These are phyloP conservation scores for Drosophila paranaensis DNA, from an alignment of 2,888 invertebrate genomes.

Conservation along the genomic window DNA sequence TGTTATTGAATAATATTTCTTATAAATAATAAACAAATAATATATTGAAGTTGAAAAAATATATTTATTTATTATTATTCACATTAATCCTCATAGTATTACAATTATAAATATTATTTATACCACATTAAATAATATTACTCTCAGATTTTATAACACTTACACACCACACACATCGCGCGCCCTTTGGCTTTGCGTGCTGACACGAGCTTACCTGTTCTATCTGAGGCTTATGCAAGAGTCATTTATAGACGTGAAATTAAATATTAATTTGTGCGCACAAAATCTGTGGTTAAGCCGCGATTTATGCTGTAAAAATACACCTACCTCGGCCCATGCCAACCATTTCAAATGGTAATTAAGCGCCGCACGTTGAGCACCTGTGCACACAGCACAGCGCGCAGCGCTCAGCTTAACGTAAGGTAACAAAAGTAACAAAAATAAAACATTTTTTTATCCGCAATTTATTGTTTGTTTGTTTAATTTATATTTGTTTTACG, in stretches of 20 bases:
- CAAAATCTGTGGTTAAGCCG: constrained; percentile 42
- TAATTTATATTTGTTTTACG: not conserved
- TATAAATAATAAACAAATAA: too few relatives aligned
- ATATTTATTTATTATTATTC: not conserved
- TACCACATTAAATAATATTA: not conserved
- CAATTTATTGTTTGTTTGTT: not conserved
- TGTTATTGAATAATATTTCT: too few relatives aligned
- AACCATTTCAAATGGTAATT: constrained; percentile 39
- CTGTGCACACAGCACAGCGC: constrained; percentile 16
- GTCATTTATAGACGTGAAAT: constrained; percentile 23
- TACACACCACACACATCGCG: not conserved
- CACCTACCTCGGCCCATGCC: not conserved
- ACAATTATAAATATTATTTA: not conserved
- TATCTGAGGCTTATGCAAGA: not conserved
- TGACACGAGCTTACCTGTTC: not conserved
- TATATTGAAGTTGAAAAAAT: not conserved
- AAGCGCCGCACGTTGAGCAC: constrained; percentile 21
- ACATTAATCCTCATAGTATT: not conserved
- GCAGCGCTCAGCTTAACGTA: constrained; percentile 9
- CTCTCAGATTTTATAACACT: not conserved
- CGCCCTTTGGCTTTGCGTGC: not conserved
- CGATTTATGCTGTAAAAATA: constrained; percentile 40
- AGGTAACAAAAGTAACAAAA: not conserved
- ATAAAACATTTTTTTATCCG: not conserved
- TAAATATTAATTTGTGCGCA: constrained; percentile 49